Evolutionary conservation across 2,888 invertebrate genomes (phyloP), one percentile per base, ranked within the genome.

Genomic region (Metacarcinus magister): DNA sequence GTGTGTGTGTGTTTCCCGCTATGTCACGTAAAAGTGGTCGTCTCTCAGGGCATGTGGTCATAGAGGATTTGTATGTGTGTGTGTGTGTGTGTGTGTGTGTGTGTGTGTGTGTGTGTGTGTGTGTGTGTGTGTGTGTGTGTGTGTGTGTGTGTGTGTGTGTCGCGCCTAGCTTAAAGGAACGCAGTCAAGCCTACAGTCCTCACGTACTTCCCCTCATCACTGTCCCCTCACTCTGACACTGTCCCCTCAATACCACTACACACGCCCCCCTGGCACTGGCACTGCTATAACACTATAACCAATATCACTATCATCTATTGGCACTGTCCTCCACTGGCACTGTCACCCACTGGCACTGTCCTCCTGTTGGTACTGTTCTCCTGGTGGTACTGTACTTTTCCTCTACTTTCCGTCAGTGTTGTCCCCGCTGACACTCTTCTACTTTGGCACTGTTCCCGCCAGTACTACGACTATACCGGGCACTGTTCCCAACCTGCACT

Each of bases 21-120:
- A 16, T 23, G 67, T 67, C 19, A 16, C 67, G 67, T 67, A 67
- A 67, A 67, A 67, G 67, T 4, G 67, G 67, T 16, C 67, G 67
- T 67, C 67, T 1, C 67, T 67, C 67, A 67, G 19, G n/a, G 19
- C n/a, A 60, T 60, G 60, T 60, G 60, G 60, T 60, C 60, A 16
- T 60, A 60, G 10, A 60, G 60, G 60, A 7, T 60, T 19, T 60
- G 60, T 60, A 16, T 60, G 60, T 60, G 60, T 60, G 60, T 60
- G 60, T 60, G 60, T 60, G 60, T 60, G 60, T 60, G 60, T 60
- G 60, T 60, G 60, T 60, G 60, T 60, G 60, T 60, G 60, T 60
- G 60, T 60, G 60, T 60, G 60, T 60, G 60, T 60, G 60, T 60
- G 60, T 60, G 60, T 60, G 60, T 60, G 60, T 60, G 60, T 60